Percentiles rank a stretch among this genome's conserved stretches.
Conservation (phyloP, 2,113 vertebrate species). For the Phrynosoma platyrhinos region DNA sequence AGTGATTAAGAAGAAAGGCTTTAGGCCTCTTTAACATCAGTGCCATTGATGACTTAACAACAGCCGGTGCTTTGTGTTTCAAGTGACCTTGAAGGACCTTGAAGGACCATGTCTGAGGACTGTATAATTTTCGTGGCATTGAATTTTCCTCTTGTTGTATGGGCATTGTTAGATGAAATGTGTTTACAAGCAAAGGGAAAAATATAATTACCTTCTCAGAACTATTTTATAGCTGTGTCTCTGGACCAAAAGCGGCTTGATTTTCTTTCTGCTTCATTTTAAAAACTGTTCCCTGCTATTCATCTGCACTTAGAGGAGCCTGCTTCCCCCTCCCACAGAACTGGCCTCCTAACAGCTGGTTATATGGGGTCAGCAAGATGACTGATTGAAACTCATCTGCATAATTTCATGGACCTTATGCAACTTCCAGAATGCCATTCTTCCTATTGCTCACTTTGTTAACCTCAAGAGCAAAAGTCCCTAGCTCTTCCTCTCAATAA, state of each 20-base stretch:
- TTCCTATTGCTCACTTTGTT: conserved; percentile 14
- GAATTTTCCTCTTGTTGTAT: conserved; percentile 52
- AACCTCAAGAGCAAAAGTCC: conserved; percentile 17
- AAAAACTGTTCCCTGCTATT: conserved; percentile 12
- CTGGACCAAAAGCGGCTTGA: conserved; percentile 5
- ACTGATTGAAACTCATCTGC: conserved; percentile 13
- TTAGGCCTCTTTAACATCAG: background rate
- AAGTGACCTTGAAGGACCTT: conserved; percentile 2
- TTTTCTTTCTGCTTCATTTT: background rate
- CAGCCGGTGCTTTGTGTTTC: background rate
- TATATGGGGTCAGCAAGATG: conserved; percentile 28
- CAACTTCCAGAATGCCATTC: background rate
- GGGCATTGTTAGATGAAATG: conserved; percentile 61
- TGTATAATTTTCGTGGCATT: background rate
- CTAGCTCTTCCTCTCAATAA: background rate
- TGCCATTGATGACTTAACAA: background rate
- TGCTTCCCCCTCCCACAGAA: background rate
- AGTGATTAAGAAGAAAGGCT: background rate
- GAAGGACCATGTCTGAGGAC: background rate
- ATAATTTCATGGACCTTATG: conserved; percentile 5
- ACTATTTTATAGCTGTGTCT: conserved; percentile 23
- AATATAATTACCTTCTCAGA: conserved; percentile 53
- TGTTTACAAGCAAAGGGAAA: conserved; percentile 57
- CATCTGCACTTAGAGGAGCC: background rate
- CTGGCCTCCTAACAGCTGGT: conserved; percentile 14